These are phyloP conservation scores for Rostratula benghalensis DNA, from an alignment of 2,113 vertebrate species.

Conservation along the genomic window DNA sequence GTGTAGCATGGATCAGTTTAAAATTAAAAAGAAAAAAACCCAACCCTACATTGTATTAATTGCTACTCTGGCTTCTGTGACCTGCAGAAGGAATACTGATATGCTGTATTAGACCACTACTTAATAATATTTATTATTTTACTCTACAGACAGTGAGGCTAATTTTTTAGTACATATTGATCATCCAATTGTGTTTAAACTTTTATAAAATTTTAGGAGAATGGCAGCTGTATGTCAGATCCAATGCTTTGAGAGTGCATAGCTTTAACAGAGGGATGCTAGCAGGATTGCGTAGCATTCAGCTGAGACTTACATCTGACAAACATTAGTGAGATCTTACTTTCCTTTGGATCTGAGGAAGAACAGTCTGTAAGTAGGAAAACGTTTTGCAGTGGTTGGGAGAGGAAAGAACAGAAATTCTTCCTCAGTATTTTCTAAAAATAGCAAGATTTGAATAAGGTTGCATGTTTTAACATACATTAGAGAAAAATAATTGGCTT, in stretches of 20 bases:
- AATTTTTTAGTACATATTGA: neutral
- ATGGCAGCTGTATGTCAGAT: neutral
- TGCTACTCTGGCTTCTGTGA: neutral
- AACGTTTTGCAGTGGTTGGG: conserved; percentile 42
- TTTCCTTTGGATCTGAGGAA: conserved; percentile 32
- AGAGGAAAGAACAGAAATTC: conserved; percentile 63
- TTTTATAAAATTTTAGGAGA: neutral
- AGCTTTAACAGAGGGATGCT: neutral
- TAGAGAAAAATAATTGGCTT: neutral
- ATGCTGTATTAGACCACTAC: neutral
- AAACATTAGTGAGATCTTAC: conserved; percentile 30
- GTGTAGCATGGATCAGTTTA: neutral
- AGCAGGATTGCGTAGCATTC: neutral
- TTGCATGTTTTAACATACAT: neutral
- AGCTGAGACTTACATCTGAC: conserved; percentile 8
- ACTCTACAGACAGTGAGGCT: neutral
- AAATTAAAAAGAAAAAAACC: neutral
- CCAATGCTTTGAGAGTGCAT: neutral
- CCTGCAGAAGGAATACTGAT: neutral
- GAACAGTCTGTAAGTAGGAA: conserved; percentile 34
- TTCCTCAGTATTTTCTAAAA: conserved; percentile 56
- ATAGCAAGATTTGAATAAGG: conserved; percentile 11
- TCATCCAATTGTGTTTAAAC: neutral
- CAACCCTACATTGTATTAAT: neutral
- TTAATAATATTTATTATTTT: neutral